A percentile compares a stretch with the other conserved stretches of the same genome.
Evolutionary conservation across 2,888 invertebrate genomes (phyloP).

Genomic region (Epinotia ramella): DNA sequence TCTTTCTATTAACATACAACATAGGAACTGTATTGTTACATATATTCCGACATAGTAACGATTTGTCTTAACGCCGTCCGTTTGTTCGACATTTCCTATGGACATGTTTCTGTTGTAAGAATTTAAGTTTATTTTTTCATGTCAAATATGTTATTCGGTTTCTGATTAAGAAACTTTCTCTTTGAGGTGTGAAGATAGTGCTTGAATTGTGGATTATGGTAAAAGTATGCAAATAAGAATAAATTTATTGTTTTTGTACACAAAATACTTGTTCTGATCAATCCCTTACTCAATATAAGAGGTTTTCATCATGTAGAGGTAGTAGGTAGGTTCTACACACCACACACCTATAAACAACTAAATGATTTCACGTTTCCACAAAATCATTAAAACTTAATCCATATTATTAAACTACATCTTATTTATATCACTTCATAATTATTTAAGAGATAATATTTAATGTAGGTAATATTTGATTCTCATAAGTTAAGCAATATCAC

Average conservation of each 20-base stretch:
- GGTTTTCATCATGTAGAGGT: neutral
- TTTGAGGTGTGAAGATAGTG: constrained; percentile 29
- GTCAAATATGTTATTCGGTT: constrained; percentile 29
- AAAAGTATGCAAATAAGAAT: constrained; percentile 16
- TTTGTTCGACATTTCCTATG: constrained; percentile 45
- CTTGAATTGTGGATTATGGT: constrained; percentile 13
- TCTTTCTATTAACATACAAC: constrained; percentile 61
- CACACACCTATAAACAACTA: neutral
- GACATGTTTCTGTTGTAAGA: constrained; percentile 31
- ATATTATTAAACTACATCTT: neutral
- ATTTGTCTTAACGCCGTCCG: constrained; percentile 51
- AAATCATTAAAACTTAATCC: neutral
- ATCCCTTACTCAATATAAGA: neutral
- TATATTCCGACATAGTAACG: constrained; percentile 51
- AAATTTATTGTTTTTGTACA: neutral
- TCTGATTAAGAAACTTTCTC: constrained; percentile 38
- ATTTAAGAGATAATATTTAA: neutral
- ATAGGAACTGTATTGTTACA: constrained; percentile 54
- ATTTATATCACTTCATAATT: neutral
- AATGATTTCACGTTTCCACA: neutral
- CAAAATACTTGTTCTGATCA: neutral
- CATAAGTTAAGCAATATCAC: neutral
- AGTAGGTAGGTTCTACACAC: too few species aligned
- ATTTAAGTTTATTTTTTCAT: constrained; percentile 16
- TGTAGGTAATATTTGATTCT: neutral